phyloP scores from a whole-genome alignment of 2,113 vertebrate genomes.

The Oenanthe oenanthe region DNA sequence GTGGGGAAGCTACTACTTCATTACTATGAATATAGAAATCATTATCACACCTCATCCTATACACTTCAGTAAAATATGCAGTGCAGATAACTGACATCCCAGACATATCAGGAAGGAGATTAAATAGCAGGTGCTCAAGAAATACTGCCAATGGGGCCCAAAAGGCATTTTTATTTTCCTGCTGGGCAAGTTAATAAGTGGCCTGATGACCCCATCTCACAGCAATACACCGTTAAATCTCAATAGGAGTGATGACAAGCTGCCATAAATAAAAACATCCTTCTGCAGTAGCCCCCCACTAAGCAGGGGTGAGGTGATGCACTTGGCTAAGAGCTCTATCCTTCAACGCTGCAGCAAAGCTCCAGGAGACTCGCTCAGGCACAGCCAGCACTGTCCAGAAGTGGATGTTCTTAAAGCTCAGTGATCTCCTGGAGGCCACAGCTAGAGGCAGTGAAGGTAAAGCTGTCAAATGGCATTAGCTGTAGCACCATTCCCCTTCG shows the following conservation, averaged over 20 bases:
- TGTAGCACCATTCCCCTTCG: not conserved
- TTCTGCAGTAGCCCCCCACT: not conserved
- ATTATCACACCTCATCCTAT: slow-evolving; percentile 50
- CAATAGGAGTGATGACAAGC: not conserved
- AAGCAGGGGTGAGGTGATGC: not conserved
- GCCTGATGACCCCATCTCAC: slow-evolving; percentile 23
- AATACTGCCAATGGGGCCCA: slow-evolving; percentile 3
- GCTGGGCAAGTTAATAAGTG: slow-evolving; percentile 20
- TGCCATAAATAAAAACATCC: slow-evolving; percentile 48
- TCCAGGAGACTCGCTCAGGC: not conserved
- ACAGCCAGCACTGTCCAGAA: not conserved
- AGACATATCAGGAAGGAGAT: slow-evolving; percentile 6
- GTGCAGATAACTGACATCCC: slow-evolving; percentile 3
- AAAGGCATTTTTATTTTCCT: slow-evolving; percentile 51
- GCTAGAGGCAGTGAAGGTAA: not conserved
- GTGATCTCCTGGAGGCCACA: not conserved
- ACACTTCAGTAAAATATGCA: slow-evolving; percentile 39
- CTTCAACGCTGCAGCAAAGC: rapidly evolving
- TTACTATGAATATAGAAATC: slow-evolving; percentile 55
- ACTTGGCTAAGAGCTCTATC: not conserved
- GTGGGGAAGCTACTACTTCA: slow-evolving; percentile 21
- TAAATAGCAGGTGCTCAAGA: slow-evolving; percentile 30
- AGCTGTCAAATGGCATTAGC: not conserved
- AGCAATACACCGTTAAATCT: not conserved
- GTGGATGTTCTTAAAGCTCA: not conserved